Evolutionary conservation across 2,888 invertebrate genomes (phyloP), one percentile per base, ranked within the genome.

Genomic region (Catocala fraxini): DNA sequence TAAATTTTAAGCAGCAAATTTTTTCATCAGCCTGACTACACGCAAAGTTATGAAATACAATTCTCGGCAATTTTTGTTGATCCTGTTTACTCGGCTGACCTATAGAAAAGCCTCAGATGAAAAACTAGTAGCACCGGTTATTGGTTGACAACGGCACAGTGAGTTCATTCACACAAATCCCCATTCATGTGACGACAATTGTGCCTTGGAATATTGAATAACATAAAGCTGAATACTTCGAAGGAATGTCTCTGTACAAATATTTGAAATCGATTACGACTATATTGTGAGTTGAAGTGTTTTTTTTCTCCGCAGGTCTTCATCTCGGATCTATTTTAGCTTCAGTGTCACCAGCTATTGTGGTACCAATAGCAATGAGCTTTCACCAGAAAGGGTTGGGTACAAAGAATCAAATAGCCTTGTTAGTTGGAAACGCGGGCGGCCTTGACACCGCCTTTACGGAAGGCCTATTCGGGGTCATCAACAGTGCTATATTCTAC

Each of bases 311-410:
- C 63, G 4, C 79, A 96, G 95, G 95, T 43, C 95, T 98, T 59
- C 95, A 98, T 70, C 94, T 98, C 41, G 98, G 98, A 7, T 95
- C 97, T 56, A 97, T 98, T 55, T 94, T 98, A 59, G 97, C 98
- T 0, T 99, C 99, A 2, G 99, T 99, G 1, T 98, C 99, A 0
- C 99, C 99, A 4, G 99, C 99, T 1, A 98, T 99, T 4, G 97
- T 99, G 5, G 99, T 99, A 0, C 99, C 99, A 0, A 97, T 97
- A 64, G 95, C 98, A 48, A 95, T 98, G 83, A 95, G 96, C 43
- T 93, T 99, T 33, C 95, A 97, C 34, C 95, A 96, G 47, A 96
- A 96, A 86, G 98, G 98, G 0, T 97, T 98, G 77, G 99, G 99
- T 4, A 96, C 97, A 0, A 97, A 97, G 68, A 98, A 98, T 93